Conservation (phyloP, 2,888 invertebrate species). For the Malachius bipustulatus region DNA sequence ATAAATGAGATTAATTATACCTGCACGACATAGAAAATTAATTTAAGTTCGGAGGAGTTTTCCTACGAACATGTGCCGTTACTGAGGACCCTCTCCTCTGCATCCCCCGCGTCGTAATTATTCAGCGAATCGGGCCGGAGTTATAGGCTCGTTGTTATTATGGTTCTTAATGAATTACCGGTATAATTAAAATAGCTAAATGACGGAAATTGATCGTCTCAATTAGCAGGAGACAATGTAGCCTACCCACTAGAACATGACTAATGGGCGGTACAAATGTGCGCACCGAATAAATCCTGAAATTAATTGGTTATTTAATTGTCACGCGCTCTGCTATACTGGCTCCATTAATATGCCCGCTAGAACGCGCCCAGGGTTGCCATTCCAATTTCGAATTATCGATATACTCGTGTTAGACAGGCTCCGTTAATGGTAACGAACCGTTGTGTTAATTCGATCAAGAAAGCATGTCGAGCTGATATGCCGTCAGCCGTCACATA, state of each 20-base stretch:
- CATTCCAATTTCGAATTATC: too few relatives aligned
- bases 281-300: constrained; percentile 27
- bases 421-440: too few relatives aligned
- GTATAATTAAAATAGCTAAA: constrained; percentile 30
- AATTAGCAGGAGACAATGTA: constrained; percentile 32
- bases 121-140: constrained; percentile 18
- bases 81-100: constrained; percentile 15
- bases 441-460: too few relatives aligned
- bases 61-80: constrained; percentile 5
- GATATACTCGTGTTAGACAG: too few relatives aligned
- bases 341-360: too few relatives aligned
- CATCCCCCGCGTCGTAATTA: too few relatives aligned
- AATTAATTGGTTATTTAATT: constrained; percentile 32
- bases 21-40: background rate
- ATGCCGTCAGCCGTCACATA: too few relatives aligned
- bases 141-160: constrained; percentile 24
- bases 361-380: too few relatives aligned
- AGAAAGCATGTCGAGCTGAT: too few relatives aligned
- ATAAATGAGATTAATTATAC: background rate
- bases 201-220: constrained; percentile 34
- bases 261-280: constrained; percentile 29
- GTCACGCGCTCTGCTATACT: too few relatives aligned
- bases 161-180: constrained; percentile 26
- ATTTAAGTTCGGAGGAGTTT: background rate
- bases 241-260: constrained; percentile 26